A percentile compares a stretch with the other conserved stretches of the same genome.
These are phyloP conservation scores for Dunckerocampus dactyliophorus DNA, from an alignment of 2,113 vertebrate species.

Conservation along the genomic window DNA sequence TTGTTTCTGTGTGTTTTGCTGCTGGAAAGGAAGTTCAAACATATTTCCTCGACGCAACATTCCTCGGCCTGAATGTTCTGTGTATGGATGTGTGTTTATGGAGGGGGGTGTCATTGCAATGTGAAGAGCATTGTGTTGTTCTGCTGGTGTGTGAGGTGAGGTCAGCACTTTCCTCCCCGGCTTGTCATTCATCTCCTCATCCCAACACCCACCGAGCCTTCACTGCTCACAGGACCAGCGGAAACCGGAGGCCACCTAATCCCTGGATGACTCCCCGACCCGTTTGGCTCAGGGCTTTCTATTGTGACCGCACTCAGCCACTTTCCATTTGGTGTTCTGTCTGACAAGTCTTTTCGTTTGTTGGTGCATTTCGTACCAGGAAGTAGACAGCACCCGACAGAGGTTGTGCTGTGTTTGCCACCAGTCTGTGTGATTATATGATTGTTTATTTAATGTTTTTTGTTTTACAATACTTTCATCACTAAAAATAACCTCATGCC, in stretches of 20 bases:
- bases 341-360: constrained; percentile 53
- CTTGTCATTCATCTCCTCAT: constrained; percentile 39
- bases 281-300: constrained; percentile 72
- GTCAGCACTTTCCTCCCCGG: constrained; percentile 72
- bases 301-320: constrained; percentile 66
- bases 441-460: too few species aligned
- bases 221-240: constrained; percentile 66
- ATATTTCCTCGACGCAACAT: constrained; percentile 65
- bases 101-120: constrained; percentile 41
- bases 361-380: constrained; percentile 54
- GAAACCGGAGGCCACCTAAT: constrained; percentile 78
- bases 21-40: constrained; percentile 25
- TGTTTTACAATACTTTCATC: too few species aligned
- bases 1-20: constrained; percentile 6
- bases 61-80: constrained; percentile 49
- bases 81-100: constrained; percentile 24
- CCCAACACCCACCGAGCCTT: constrained; percentile 30
- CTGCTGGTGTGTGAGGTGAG: constrained; percentile 70
- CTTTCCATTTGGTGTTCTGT: constrained; percentile 57
- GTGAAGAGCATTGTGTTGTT: constrained; percentile 68
- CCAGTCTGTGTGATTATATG: constrained; percentile 33
- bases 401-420: constrained; percentile 44
- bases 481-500: too few species aligned
- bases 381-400: constrained; percentile 41
- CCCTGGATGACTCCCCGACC: constrained; percentile 66